Evolutionary conservation across 2,113 vertebrate genomes (phyloP).

Genomic region (Hyla sarda): DNA sequence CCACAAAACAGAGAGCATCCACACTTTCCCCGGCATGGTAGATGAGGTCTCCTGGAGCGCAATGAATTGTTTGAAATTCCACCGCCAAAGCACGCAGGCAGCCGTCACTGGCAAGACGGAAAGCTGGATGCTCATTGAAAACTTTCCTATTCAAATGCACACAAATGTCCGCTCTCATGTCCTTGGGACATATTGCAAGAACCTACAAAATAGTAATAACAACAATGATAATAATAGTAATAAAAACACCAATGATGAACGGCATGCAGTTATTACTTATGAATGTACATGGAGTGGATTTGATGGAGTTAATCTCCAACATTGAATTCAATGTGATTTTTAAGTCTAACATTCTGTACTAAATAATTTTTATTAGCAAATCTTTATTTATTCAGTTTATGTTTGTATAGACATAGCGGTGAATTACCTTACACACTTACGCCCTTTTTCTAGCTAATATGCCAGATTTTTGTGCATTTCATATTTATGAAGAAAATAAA

Average conservation of each 20-base stretch:
- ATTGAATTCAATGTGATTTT: neutral
- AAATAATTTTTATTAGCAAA: too few relatives aligned
- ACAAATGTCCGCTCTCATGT: slow-evolving; percentile 97
- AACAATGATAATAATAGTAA: slow-evolving; percentile 29
- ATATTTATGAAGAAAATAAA: too few relatives aligned
- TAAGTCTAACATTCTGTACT: neutral
- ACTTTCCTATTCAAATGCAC: slow-evolving; percentile 96
- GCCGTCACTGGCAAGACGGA: slow-evolving; percentile 92
- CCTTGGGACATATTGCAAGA: slow-evolving; percentile 95
- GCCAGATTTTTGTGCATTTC: too few relatives aligned
- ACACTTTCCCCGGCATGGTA: slow-evolving; percentile 95
- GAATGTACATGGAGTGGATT: neutral
- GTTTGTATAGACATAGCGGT: too few relatives aligned
- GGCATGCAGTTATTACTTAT: neutral
- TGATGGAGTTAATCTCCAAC: neutral
- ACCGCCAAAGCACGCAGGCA: slow-evolving; percentile 93
- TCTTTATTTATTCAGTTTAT: too few relatives aligned
- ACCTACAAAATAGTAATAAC: slow-evolving; percentile 74
- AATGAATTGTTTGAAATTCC: slow-evolving; percentile 96
- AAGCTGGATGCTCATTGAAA: slow-evolving; percentile 95
- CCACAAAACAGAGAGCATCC: slow-evolving; percentile 94
- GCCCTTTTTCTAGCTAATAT: too few relatives aligned
- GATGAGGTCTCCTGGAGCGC: slow-evolving; percentile 95
- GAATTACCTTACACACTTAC: too few relatives aligned
- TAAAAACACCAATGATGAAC: neutral